Evolutionary conservation across 2,888 invertebrate species (phyloP).

Genomic region (Selenia dentaria): DNA sequence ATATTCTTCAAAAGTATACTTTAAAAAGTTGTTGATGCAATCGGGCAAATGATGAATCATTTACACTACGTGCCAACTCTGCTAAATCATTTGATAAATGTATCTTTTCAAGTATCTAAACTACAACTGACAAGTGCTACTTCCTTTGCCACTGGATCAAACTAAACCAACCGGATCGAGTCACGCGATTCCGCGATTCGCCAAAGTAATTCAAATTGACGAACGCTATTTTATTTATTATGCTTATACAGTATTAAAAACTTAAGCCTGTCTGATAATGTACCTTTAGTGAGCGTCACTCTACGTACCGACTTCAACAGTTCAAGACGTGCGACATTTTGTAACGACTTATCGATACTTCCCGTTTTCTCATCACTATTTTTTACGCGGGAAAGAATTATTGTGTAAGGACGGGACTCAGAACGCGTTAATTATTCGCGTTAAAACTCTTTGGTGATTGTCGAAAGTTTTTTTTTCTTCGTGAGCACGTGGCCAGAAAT

Average conservation of each 20-base stretch:
- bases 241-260: slow-evolving; percentile 9
- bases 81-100: neutral
- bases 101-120: neutral
- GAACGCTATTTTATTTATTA: neutral
- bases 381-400: slow-evolving; percentile 14
- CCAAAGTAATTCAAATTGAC: neutral
- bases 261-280: slow-evolving; percentile 13
- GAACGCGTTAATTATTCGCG: slow-evolving; percentile 1
- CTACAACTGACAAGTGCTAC: neutral
- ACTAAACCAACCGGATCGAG: slow-evolving; percentile 3
- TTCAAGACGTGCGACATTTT: slow-evolving; percentile 15
- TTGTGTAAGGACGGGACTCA: too few species aligned
- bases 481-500: slow-evolving; percentile 12
- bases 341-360: slow-evolving; percentile 7
- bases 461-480: neutral
- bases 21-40: too few species aligned
- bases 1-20: too few species aligned
- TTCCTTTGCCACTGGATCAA: slow-evolving; percentile 6
- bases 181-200: slow-evolving; percentile 10
- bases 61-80: too few species aligned
- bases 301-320: slow-evolving; percentile 3
- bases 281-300: slow-evolving; percentile 7
- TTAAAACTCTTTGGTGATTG: slow-evolving; percentile 6
- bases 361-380: slow-evolving; percentile 22
- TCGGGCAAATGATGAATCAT: too few species aligned